Conservation (phyloP, 1,140 invertebrate genomes). For the Adoxophyes honmai region DNA sequence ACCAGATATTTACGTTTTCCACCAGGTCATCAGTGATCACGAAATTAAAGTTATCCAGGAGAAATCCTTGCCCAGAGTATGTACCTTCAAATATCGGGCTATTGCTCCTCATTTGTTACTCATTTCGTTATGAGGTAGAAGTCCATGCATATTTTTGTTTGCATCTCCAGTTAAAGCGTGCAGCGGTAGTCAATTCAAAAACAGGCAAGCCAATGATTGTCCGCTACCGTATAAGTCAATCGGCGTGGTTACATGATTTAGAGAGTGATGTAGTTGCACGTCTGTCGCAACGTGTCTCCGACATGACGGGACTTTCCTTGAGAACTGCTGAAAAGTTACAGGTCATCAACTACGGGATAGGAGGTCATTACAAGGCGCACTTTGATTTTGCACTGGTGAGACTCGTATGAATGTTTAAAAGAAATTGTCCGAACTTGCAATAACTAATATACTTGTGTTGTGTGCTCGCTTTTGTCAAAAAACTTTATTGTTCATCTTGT, state of each 20-base stretch:
- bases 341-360: constrained; percentile 99
- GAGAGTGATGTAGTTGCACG: constrained; percentile 87
- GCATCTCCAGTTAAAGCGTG: constrained; percentile 88
- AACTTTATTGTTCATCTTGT: too few species aligned
- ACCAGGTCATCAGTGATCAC: constrained; percentile 84
- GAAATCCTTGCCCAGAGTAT: too few species aligned
- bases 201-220: constrained; percentile 96
- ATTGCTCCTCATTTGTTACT: too few species aligned
- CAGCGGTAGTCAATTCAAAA: constrained; percentile 97
- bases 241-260: constrained; percentile 93
- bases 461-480: too few species aligned
- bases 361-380: constrained; percentile 99
- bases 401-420: not conserved
- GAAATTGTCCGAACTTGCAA: too few species aligned
- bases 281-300: constrained; percentile 85
- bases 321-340: constrained; percentile 95
- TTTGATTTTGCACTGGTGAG: constrained; percentile 95
- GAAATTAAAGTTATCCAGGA: not conserved
- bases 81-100: too few species aligned
- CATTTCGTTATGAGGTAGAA: too few species aligned
- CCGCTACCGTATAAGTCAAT: constrained; percentile 98
- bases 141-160: not conserved
- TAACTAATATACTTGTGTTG: too few species aligned
- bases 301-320: constrained; percentile 91
- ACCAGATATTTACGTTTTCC: constrained; percentile 93